phyloP scores from a whole-genome alignment of 1,140 invertebrate genomes.

The Gonioctena quinquepunctata region DNA sequence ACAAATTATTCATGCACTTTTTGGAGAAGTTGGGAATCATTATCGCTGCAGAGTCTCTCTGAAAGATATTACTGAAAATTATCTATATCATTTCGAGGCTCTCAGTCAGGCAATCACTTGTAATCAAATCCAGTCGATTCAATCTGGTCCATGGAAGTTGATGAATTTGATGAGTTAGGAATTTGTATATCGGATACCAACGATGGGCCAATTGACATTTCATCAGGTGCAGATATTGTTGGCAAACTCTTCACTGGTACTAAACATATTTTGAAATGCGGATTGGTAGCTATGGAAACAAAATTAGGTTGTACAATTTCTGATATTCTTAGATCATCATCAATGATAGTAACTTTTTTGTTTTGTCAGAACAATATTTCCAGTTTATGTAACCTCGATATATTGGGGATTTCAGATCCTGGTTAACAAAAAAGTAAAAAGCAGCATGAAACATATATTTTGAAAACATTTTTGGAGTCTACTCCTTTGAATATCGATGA shows the following conservation, averaged over 20 bases:
- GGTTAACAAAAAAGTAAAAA: too few relatives aligned
- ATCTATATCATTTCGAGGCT: slow-evolving; percentile 15
- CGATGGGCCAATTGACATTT: slow-evolving; percentile 29
- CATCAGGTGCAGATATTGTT: slow-evolving; percentile 46
- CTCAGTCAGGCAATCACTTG: slow-evolving; percentile 19
- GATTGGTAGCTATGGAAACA: slow-evolving; percentile 38
- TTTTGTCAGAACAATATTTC: too few relatives aligned
- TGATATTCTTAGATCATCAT: too few relatives aligned
- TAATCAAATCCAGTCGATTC: neutral
- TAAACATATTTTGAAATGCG: slow-evolving; percentile 19
- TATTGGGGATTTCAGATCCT: too few relatives aligned
- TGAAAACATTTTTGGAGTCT: slow-evolving; percentile 10
- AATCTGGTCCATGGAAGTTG: slow-evolving; percentile 12
- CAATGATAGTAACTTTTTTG: too few relatives aligned
- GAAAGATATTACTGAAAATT: slow-evolving; percentile 14
- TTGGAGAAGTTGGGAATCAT: too few relatives aligned
- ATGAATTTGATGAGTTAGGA: slow-evolving; percentile 15
- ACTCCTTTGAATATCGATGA: slow-evolving; percentile 4
- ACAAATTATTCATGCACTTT: too few relatives aligned
- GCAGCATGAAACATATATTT: neutral
- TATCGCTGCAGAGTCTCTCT: too few relatives aligned
- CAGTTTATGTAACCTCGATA: too few relatives aligned
- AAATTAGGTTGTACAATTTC: too few relatives aligned
- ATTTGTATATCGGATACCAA: slow-evolving; percentile 13
- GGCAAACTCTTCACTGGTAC: slow-evolving; percentile 43